Conservation (phyloP, 2,797 vertebrate genomes). For the Pantherophis alleghaniensis region DNA sequence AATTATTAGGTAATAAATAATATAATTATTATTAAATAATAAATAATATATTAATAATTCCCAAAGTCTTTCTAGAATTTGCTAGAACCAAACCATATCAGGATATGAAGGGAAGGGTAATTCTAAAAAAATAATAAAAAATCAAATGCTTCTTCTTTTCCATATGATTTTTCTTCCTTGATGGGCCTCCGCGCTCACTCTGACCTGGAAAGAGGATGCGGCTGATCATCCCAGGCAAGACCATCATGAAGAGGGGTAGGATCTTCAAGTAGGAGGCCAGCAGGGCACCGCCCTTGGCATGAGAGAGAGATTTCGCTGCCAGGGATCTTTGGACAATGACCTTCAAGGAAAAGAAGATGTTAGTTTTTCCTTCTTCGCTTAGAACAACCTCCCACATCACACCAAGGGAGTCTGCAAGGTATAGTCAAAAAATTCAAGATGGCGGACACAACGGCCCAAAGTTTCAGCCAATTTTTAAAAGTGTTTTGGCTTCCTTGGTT, state of each 20-base stretch:
- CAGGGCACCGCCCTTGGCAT: constrained; percentile 93
- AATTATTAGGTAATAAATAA: too few species aligned
- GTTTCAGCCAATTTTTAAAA: neutral
- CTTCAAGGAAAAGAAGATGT: constrained; percentile 65
- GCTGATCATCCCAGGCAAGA: constrained; percentile 96
- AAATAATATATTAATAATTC: too few species aligned
- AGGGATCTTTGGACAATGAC: constrained; percentile 96
- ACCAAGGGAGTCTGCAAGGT: neutral
- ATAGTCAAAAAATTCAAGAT: neutral
- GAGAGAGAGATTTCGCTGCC: constrained; percentile 87
- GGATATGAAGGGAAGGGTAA: neutral
- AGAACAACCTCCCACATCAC: neutral
- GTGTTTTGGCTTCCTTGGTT: neutral
- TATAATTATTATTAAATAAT: too few species aligned
- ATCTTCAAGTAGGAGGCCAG: constrained; percentile 91
- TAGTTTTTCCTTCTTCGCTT: neutral
- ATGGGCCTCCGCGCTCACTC: neutral
- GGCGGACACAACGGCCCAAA: neutral
- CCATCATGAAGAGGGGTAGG: constrained; percentile 91
- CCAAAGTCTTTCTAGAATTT: neutral
- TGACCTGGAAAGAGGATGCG: constrained; percentile 90
- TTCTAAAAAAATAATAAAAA: neutral
- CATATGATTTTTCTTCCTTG: neutral
- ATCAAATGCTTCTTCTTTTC: neutral
- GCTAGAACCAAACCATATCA: neutral